These are phyloP conservation scores for Volucella inflata DNA, from an alignment of 2,888 invertebrate species.

Conservation along the genomic window DNA sequence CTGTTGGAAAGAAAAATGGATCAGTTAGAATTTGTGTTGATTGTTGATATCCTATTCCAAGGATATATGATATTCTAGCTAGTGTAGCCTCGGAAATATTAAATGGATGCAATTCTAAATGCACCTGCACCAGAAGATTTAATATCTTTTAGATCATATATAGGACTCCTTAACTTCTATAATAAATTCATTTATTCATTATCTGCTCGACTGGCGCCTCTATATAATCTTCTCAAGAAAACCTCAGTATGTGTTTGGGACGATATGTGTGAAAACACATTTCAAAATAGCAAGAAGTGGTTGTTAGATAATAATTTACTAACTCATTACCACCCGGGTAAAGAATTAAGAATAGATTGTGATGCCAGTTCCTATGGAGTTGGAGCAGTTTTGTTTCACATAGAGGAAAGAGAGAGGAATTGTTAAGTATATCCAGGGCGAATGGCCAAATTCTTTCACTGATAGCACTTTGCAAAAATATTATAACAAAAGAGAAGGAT, in stretches of 20 bases:
- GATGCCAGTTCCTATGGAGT: conserved; percentile 53
- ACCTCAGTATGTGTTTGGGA: conserved; percentile 59
- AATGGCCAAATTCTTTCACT: background rate
- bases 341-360: conserved; percentile 29
- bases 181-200: conserved; percentile 43
- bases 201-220: conserved; percentile 7
- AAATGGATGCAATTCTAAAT: conserved; percentile 47
- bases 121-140: conserved; percentile 41
- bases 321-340: conserved; percentile 38
- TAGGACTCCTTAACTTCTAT: conserved; percentile 58
- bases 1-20: conserved; percentile 49
- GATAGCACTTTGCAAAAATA: conserved; percentile 1
- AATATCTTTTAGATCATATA: conserved; percentile 35
- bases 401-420: conserved; percentile 6
- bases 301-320: conserved; percentile 21
- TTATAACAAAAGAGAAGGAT: conserved; percentile 32
- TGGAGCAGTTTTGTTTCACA: conserved; percentile 35
- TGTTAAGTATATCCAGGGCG: too few species aligned
- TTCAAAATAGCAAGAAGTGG: conserved; percentile 32
- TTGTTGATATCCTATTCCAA: conserved; percentile 46
- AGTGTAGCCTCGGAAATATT: conserved; percentile 35
- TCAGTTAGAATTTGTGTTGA: conserved; percentile 50
- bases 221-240: conserved; percentile 42
- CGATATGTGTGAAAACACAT: conserved; percentile 12
- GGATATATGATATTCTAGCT: conserved; percentile 52